Conservation (phyloP, 2,888 invertebrate species). For the Caenorhabditis sulstoni region DNA sequence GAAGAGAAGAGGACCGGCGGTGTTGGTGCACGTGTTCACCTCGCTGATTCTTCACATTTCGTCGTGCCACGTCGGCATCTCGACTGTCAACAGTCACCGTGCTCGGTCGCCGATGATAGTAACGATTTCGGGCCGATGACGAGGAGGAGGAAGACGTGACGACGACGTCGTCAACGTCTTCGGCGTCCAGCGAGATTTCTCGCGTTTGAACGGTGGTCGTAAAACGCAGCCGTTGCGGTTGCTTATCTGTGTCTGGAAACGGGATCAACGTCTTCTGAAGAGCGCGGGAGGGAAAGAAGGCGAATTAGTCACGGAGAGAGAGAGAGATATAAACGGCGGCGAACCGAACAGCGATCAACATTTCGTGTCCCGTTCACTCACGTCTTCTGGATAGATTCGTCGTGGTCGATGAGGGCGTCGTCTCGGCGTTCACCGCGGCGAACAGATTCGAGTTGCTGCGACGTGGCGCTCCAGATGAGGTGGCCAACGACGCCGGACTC, state of each 20-base stretch:
- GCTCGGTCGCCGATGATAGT: slow-evolving; percentile 35
- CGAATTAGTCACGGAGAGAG: slow-evolving; percentile 35
- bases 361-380: no score
- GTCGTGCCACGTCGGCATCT: slow-evolving; percentile 47
- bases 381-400: slow-evolving; percentile 64
- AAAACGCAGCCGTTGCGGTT: slow-evolving; percentile 52
- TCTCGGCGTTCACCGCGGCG: slow-evolving; percentile 38
- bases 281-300: slow-evolving; percentile 33
- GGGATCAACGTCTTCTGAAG: slow-evolving; percentile 15
- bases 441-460: slow-evolving; percentile 56
- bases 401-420: slow-evolving; percentile 1
- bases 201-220: slow-evolving; percentile 51
- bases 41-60: slow-evolving; percentile 18
- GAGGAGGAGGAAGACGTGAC: slow-evolving; percentile 24
- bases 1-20: not conserved
- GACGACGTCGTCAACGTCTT: slow-evolving; percentile 28
- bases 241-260: slow-evolving; percentile 57
- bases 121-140: not conserved
- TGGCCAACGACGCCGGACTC: slow-evolving; percentile 51
- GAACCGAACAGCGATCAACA: no score
- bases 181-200: slow-evolving; percentile 42
- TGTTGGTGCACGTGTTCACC: slow-evolving; percentile 24
- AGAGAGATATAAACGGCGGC: not conserved
- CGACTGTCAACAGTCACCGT: slow-evolving; percentile 54
- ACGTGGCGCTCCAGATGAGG: slow-evolving; percentile 23